Conservation (phyloP, 2,797 vertebrate species). For the Gallinago stenura region DNA sequence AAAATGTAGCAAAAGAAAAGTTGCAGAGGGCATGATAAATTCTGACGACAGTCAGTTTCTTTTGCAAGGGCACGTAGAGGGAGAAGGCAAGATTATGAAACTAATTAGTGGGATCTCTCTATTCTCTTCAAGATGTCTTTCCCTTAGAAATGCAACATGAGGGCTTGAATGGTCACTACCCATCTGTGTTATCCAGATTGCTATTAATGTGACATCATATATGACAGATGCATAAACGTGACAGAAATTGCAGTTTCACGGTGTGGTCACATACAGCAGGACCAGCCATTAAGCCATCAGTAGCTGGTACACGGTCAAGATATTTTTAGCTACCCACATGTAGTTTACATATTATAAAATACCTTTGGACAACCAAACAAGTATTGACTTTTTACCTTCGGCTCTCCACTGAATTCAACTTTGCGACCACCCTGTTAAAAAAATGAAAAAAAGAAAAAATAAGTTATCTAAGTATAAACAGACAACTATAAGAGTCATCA, state of each 20-base stretch:
- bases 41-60: not conserved
- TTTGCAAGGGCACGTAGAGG: not conserved
- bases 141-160: not conserved
- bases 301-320: not conserved
- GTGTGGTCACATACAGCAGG: not conserved
- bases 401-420: slow-evolving; percentile 88
- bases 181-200: not conserved
- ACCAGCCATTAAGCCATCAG: not conserved
- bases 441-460: not conserved
- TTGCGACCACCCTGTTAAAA: slow-evolving; percentile 87
- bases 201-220: not conserved
- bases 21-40: not conserved
- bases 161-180: not conserved
- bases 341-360: not conserved
- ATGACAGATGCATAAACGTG: not conserved
- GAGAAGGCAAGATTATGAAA: not conserved
- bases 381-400: slow-evolving; percentile 84
- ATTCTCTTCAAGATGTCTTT: not conserved
- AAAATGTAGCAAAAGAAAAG: slow-evolving; percentile 29
- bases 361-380: not conserved
- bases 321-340: not conserved
- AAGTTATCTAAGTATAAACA: not conserved
- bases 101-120: not conserved
- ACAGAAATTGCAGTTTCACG: not conserved
- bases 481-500: not conserved